phyloP scores from a whole-genome alignment of 2,888 invertebrate species.

The Eubasilissa splendida region DNA sequence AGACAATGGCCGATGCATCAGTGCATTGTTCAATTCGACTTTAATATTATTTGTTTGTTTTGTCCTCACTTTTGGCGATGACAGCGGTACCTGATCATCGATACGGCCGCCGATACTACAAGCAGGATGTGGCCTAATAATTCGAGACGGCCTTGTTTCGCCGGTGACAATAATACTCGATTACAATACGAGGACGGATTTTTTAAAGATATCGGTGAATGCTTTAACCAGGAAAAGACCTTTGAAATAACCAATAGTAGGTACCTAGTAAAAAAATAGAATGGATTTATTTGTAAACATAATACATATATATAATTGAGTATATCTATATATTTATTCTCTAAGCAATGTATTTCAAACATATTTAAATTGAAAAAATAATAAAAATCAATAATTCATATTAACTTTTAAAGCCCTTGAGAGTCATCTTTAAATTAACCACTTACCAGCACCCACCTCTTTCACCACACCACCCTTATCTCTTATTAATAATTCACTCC shows the following conservation, averaged over 20 bases:
- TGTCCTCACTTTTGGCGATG: conserved; percentile 43
- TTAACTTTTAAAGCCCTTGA: too few relatives aligned
- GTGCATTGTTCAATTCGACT: conserved; percentile 41
- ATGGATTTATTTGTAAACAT: too few relatives aligned
- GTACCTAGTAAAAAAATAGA: too few relatives aligned
- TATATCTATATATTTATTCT: too few relatives aligned
- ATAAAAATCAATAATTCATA: too few relatives aligned
- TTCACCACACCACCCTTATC: too few relatives aligned
- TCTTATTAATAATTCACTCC: too few relatives aligned
- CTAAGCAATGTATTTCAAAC: too few relatives aligned
- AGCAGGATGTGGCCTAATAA: conserved; percentile 49
- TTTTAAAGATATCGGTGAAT: conserved; percentile 12
- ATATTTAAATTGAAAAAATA: too few relatives aligned
- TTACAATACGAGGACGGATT: conserved; percentile 33
- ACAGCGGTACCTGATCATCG: conserved; percentile 34
- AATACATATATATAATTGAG: too few relatives aligned
- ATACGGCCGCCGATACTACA: conserved; percentile 31
- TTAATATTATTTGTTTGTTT: conserved; percentile 43
- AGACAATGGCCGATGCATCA: conserved; percentile 46
- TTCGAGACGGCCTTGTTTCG: conserved; percentile 36
- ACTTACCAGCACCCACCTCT: too few relatives aligned
- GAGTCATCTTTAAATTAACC: too few relatives aligned
- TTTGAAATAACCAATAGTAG: neutral
- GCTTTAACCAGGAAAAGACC: conserved; percentile 12
- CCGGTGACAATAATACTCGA: conserved; percentile 18